Evolutionary conservation across 2,113 vertebrate genomes (phyloP), one percentile per base, ranked within the genome.

Genomic region (Saimiri boliviensis): DNA sequence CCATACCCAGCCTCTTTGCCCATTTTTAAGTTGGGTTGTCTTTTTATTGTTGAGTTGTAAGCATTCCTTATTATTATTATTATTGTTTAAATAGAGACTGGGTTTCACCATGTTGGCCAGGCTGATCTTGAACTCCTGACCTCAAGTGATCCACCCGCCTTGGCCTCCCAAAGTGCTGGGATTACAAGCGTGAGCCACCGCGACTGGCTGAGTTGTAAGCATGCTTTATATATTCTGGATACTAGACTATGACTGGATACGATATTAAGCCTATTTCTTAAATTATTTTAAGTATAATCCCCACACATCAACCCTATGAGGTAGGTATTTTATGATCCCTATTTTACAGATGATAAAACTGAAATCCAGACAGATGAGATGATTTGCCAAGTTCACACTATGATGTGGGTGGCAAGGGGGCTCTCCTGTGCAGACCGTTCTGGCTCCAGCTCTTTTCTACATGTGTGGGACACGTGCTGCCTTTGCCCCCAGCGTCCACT

Each of bases 221-320:
- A 10, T 54, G 93, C 80, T 77, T 77, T 90, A 32, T 90, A 25
- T 79, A 63, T 52, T 83, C 56, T 7, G 42, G 70, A 52, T 7
- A 77, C 11, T 49, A 92, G 47, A 83, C 17, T 45, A 16, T 91
- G 49, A 86, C 19, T 23, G 37, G 81, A 37, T 54, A 81, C 66
- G 23, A 81, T 66, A 76, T 68, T 58, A 90, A 81, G 40, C 40
- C 56, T 40, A 40, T 54, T 80, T 73, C 73, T 94, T 66, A 54
- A 4, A 89, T 81, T 60, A 82, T 76, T 95, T 95, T 92, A 93
- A 89, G 52, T 74, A 37, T n/a, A 79, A 79, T 66, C 42, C 9
- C 40, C 88, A 60, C 19, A 86, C 2, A 13, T 83, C 52, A 81
- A 66, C 32, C 12, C 52, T 54, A 70, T 21, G 35, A 86, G 52